Evolutionary conservation across 53 echinoderm and acorn worm species (phyloP).

Genomic region (Holothuria leucospilota): DNA sequence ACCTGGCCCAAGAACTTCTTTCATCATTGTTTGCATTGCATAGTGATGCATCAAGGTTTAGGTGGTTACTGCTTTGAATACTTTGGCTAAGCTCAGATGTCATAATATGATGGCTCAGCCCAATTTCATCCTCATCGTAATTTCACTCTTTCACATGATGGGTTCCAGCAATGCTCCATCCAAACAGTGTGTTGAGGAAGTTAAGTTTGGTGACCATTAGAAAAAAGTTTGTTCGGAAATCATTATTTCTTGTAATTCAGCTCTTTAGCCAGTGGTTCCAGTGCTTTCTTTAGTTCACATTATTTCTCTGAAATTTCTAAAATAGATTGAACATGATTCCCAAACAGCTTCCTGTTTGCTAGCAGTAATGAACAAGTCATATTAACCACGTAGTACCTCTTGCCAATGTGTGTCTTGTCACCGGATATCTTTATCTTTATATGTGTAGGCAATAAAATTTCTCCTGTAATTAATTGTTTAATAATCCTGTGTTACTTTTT

Average conservation of each 20-base stretch:
- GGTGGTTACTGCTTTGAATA: not conserved
- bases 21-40: constrained; percentile 51
- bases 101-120: constrained; percentile 29
- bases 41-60: not conserved
- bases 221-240: no score
- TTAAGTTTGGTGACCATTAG: no score
- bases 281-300: no score
- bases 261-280: no score
- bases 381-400: constrained; percentile 46
- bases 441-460: constrained; percentile 2
- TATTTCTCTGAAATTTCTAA: constrained; percentile 39
- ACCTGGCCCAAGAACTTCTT: constrained; percentile 14
- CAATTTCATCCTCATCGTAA: constrained; percentile 16
- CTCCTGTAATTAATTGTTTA: constrained; percentile 2
- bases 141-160: not conserved
- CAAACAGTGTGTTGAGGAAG: not conserved
- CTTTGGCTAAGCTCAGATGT: constrained; percentile 24
- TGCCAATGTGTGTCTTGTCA: constrained; percentile 50
- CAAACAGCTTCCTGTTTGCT: not conserved
- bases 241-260: no score
- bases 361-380: constrained; percentile 37
- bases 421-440: constrained; percentile 53
- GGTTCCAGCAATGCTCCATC: constrained; percentile 72
- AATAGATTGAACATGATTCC: constrained; percentile 43
- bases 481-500: not conserved